Evolutionary conservation across 1,140 invertebrate genomes (phyloP).

Genomic region (Drosophila gunungcola): DNA sequence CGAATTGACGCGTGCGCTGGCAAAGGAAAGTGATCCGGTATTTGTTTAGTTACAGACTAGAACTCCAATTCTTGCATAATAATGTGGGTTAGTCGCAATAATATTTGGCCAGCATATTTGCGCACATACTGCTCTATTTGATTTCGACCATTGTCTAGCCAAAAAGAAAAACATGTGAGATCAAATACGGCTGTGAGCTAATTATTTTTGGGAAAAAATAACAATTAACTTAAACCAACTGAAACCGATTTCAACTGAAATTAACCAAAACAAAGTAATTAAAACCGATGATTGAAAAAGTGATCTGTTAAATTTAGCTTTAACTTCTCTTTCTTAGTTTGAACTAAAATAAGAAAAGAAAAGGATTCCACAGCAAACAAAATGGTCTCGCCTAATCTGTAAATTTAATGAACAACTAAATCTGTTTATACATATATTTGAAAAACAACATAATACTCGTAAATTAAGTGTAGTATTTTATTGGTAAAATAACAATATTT

Average conservation of each 20-base stretch:
- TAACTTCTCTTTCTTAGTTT: not conserved
- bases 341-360: not conserved
- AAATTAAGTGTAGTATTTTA: too few relatives aligned
- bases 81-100: conserved; percentile 64
- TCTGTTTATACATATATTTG: not conserved
- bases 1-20: conserved; percentile 54
- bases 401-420: not conserved
- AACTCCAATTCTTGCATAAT: conserved; percentile 68
- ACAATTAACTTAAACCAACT: conserved; percentile 3
- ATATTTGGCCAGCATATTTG: conserved; percentile 59
- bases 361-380: too few relatives aligned
- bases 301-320: not conserved
- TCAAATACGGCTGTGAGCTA: conserved; percentile 28
- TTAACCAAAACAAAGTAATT: not conserved
- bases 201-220: conserved; percentile 19
- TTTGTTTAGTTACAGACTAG: conserved; percentile 68
- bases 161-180: conserved; percentile 4
- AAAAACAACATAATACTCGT: too few relatives aligned
- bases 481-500: too few relatives aligned
- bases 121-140: conserved; percentile 31
- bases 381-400: not conserved
- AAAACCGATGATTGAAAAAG: not conserved
- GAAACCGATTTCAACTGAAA: conserved; percentile 1
- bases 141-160: conserved; percentile 2
- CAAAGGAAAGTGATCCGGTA: conserved; percentile 53